Evolutionary conservation across 1,140 invertebrate species (phyloP).

Genomic region (Brachionus plicatilis): DNA sequence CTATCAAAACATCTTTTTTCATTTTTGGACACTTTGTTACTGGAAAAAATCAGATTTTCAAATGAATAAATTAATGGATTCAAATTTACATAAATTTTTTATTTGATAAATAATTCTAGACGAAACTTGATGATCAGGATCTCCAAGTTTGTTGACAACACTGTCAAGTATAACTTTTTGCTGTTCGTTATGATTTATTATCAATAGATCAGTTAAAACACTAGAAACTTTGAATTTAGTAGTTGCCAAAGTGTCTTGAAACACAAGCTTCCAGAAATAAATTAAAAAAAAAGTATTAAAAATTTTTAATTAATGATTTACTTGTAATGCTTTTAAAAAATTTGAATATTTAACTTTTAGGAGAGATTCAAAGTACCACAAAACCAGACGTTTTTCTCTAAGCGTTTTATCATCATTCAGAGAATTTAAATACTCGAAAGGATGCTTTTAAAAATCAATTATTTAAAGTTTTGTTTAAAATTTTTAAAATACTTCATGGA

Average conservation of each 20-base stretch:
- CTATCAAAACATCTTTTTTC: conserved; percentile 76
- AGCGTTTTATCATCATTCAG: conserved; percentile 52
- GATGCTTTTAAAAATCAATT: conserved; percentile 58
- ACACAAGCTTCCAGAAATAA: conserved; percentile 52
- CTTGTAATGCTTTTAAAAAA: conserved; percentile 65
- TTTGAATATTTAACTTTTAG: conserved; percentile 70
- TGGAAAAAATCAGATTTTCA: conserved; percentile 43
- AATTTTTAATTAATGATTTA: conserved; percentile 43
- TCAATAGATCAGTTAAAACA: conserved; percentile 68
- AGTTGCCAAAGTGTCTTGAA: conserved; percentile 67
- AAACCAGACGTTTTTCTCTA: conserved; percentile 57
- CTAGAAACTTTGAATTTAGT: conserved; percentile 70
- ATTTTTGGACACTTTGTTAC: conserved; percentile 77
- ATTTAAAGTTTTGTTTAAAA: background rate
- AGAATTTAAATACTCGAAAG: conserved; percentile 50
- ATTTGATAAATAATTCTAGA: conserved; percentile 79
- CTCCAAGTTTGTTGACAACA: conserved; percentile 89
- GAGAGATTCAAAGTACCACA: conserved; percentile 75
- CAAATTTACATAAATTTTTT: conserved; percentile 65
- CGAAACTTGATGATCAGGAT: conserved; percentile 77
- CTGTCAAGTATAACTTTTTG: conserved; percentile 48
- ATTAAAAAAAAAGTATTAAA: background rate
- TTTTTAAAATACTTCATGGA: conserved; percentile 15
- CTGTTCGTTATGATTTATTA: background rate
- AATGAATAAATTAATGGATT: conserved; percentile 1